Conservation (phyloP, 2,113 vertebrate species). For the Corythornis vintsioides region DNA sequence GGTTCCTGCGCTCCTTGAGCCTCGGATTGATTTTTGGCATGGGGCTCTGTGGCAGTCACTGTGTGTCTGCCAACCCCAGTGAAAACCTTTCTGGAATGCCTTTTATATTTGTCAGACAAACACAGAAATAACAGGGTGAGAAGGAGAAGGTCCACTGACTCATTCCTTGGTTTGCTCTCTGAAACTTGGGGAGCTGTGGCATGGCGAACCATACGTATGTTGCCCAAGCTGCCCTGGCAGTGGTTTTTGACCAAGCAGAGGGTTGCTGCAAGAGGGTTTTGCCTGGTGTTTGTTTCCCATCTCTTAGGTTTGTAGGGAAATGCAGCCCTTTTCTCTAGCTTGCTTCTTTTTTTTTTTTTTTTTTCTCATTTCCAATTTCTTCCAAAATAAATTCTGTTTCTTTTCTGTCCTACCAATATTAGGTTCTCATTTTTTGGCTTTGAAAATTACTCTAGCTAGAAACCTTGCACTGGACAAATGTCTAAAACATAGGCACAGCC, state of each 20-base stretch:
- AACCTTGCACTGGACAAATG: not conserved
- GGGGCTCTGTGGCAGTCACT: not conserved
- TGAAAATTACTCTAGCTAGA: not conserved
- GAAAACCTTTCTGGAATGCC: not conserved
- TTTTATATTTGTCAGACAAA: not conserved
- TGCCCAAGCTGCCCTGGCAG: not conserved
- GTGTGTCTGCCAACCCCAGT: not conserved
- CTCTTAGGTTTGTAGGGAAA: not conserved
- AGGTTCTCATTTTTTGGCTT: slow-evolving; percentile 47
- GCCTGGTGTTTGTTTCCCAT: not conserved
- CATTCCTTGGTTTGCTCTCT: not conserved
- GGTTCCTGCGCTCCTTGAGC: not conserved
- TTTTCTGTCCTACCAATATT: slow-evolving; percentile 18
- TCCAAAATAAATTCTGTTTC: slow-evolving; percentile 29
- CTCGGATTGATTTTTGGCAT: not conserved
- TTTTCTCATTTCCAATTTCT: not conserved
- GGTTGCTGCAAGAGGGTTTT: not conserved
- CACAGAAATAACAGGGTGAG: not conserved
- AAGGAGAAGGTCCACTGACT: not conserved
- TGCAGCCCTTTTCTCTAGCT: slow-evolving; percentile 16
- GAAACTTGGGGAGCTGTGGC: not conserved
- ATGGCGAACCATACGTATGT: not conserved
- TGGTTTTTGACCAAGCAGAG: not conserved
- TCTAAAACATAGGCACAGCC: not conserved
- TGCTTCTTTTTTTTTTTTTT: not conserved